phyloP scores from a whole-genome alignment of 92 coral and sea anemone genomes.

The Epizoanthus stellaris region DNA sequence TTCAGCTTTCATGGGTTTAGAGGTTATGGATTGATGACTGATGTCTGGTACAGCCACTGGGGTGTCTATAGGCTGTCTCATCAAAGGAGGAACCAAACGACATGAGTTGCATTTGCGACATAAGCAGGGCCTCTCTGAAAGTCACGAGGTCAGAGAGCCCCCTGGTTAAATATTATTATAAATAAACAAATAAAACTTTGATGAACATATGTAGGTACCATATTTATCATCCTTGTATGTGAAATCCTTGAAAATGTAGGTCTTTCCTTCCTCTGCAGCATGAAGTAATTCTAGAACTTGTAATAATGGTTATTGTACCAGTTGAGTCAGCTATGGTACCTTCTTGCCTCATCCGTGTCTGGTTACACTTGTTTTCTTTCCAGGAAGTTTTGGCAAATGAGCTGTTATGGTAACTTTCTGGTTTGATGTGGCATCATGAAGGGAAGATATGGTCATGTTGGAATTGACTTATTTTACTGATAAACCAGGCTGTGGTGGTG shows the following conservation, averaged over 20 bases:
- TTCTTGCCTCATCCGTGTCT: background rate
- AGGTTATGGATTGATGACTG: no score
- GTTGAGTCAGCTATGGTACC: slow-evolving; percentile 14
- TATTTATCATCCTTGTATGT: slow-evolving; percentile 19
- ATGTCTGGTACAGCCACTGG: background rate
- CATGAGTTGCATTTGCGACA: no score
- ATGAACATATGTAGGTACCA: slow-evolving; percentile 6
- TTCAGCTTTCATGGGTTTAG: no score
- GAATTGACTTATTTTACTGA: background rate
- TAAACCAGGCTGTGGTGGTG: slow-evolving; percentile 18
- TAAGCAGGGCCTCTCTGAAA: no score
- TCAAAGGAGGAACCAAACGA: background rate
- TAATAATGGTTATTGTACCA: slow-evolving; percentile 15
- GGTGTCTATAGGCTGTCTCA: background rate
- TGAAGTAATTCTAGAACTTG: slow-evolving; percentile 11
- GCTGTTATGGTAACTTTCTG: slow-evolving; percentile 11
- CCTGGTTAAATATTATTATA: no score
- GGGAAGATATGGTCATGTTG: background rate
- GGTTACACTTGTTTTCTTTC: background rate
- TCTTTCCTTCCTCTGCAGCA: slow-evolving; percentile 13
- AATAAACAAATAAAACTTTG: no score
- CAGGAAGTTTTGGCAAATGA: background rate
- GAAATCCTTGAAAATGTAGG: slow-evolving; percentile 7
- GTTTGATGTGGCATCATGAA: slow-evolving; percentile 17
- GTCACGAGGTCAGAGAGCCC: no score